Evolutionary conservation across 2,888 invertebrate genomes (phyloP).

Genomic region (Drosophila cognata): DNA sequence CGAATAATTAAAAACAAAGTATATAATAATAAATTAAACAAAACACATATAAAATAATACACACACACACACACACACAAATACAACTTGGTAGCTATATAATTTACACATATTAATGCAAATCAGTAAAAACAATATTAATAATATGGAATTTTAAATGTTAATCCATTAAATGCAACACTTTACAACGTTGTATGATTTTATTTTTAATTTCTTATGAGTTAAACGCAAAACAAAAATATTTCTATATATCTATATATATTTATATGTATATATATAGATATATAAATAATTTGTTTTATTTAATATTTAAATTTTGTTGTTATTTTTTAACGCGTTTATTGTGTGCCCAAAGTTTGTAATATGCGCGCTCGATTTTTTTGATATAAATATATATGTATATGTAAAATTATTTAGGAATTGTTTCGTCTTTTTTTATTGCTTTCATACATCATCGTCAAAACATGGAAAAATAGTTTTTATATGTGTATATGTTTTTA

Average conservation of each 20-base stretch:
- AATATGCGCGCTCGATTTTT: slow-evolving; percentile 77
- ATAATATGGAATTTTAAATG: slow-evolving; percentile 52
- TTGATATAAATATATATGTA: slow-evolving; percentile 71
- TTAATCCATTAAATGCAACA: slow-evolving; percentile 54
- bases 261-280: slow-evolving; percentile 25
- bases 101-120: slow-evolving; percentile 51
- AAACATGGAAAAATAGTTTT: slow-evolving; percentile 27
- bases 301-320: slow-evolving; percentile 81
- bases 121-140: slow-evolving; percentile 34
- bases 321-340: slow-evolving; percentile 76
- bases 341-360: slow-evolving; percentile 79
- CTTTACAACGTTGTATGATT: slow-evolving; percentile 46
- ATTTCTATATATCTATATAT: slow-evolving; percentile 25
- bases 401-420: slow-evolving; percentile 66
- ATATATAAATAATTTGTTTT: slow-evolving; percentile 69
- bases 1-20: slow-evolving; percentile 45
- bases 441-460: slow-evolving; percentile 20
- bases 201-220: slow-evolving; percentile 50
- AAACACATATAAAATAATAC: slow-evolving; percentile 32
- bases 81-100: slow-evolving; percentile 78
- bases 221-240: slow-evolving; percentile 21
- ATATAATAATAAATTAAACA: slow-evolving; percentile 32
- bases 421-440: slow-evolving; percentile 50
- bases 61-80: slow-evolving; percentile 14
- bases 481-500: slow-evolving; percentile 55